Evolutionary conservation across 1,140 invertebrate genomes (phyloP), one percentile per base, ranked within the genome.

Genomic region (Zophobas morio): DNA sequence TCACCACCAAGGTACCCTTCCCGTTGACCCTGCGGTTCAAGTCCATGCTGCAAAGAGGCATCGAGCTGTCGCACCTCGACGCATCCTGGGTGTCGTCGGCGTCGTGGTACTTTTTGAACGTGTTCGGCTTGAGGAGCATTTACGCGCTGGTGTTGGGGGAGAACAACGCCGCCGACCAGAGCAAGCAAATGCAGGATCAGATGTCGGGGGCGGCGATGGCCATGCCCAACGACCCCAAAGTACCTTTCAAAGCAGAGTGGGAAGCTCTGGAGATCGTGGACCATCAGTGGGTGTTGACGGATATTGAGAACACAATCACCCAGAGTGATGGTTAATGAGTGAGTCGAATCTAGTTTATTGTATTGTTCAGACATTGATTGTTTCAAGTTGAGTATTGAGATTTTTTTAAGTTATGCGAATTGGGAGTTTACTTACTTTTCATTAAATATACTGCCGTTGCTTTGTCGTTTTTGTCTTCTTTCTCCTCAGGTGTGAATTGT

Each of bases 101-200:
- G 2, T 99, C 98, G 0, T 99, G 99, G 99, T 99, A 99, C 88
- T 99, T 99, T 86, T 91, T 99, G 0, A 99, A 99, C 88, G 97
- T 99, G 0, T 99, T 99, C 90, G 99, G 99, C 57, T 89, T 99
- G 33, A 90, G 99, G 60, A 99, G 97, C 76, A 99, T 99, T 85
- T 99, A 99, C 86, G 95, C 96, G 1, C 89, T 99, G 33, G 98
- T 99, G 8, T 89, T 99, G 20, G 99, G 99, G 56, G 98, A 99
- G 88, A 99, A 99, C 86, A 99, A 99, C 91, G 93, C 97, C 83
- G 98, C 98, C 2, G 98, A 99, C 88, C 96, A 98, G 83, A 96
- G 96, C 0, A 92, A 96, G 83, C 92, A 96, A n/a, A 95, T 99
- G 91, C 97, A 99, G 85, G 98, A 99, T 84, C 98, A 99, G 88